Conservation (phyloP, 2,113 vertebrate genomes). For the Nibea albiflora region DNA sequence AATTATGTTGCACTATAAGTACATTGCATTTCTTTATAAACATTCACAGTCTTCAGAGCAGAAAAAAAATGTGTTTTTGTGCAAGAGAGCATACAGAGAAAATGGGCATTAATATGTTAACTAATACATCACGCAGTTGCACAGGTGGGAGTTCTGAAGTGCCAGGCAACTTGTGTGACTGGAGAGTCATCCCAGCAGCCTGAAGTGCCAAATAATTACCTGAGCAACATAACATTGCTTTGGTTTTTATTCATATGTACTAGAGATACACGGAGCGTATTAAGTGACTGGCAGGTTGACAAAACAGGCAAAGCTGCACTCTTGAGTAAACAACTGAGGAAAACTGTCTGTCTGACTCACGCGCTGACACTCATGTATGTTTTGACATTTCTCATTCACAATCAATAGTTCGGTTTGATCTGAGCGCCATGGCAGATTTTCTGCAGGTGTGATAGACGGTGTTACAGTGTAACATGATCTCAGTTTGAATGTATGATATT, state of each 20-base stretch:
- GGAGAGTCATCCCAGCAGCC: not conserved
- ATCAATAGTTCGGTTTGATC: slow-evolving; percentile 39
- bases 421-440: not conserved
- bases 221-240: not conserved
- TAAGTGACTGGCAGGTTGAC: slow-evolving; percentile 5
- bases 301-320: not conserved
- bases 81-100: slow-evolving; percentile 10
- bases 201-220: not conserved
- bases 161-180: not conserved
- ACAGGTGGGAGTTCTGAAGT: not conserved
- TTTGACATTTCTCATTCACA: slow-evolving; percentile 55
- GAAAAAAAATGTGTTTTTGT: not conserved
- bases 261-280: not conserved
- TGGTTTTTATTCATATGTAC: not conserved
- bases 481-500: slow-evolving; percentile 25
- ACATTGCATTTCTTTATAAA: not conserved
- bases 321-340: not conserved
- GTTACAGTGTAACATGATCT: not conserved
- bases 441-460: not conserved
- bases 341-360: not conserved
- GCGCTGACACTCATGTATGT: slow-evolving; percentile 1
- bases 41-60: slow-evolving; percentile 1
- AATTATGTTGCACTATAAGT: slow-evolving; percentile 8
- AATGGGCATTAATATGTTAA: slow-evolving; percentile 6
- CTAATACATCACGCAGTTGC: slow-evolving; percentile 21